Percentiles rank a stretch among this genome's conserved stretches.
Evolutionary conservation across 2,797 vertebrate species (phyloP).

Genomic region (Sebastes vulpes): DNA sequence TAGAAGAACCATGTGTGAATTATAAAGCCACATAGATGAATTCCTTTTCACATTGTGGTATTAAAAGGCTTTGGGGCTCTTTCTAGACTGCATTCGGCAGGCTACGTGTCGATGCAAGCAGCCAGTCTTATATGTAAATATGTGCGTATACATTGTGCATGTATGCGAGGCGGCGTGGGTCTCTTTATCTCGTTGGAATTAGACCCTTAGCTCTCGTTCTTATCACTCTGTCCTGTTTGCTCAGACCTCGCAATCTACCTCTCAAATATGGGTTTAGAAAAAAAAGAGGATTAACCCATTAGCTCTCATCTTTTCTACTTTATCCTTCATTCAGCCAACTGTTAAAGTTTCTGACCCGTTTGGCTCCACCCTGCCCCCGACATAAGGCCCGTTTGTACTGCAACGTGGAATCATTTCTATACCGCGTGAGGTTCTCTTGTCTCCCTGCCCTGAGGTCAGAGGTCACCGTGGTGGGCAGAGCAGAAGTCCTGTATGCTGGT

Average conservation of each 20-base stretch:
- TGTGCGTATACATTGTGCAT: not conserved
- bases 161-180: conserved; percentile 34
- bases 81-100: not conserved
- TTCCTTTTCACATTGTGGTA: not conserved
- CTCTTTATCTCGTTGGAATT: conserved; percentile 87
- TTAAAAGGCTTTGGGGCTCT: not conserved
- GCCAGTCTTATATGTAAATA: not conserved
- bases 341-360: conserved; percentile 16
- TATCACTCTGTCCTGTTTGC: conserved; percentile 84
- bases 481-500: not conserved
- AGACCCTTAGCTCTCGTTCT: conserved; percentile 83
- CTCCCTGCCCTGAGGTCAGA: not conserved
- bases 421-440: not conserved
- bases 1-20: not conserved
- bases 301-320: conserved; percentile 56
- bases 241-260: conserved; percentile 79
- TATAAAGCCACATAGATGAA: not conserved
- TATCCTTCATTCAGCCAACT: conserved; percentile 46
- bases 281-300: conserved; percentile 79
- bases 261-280: conserved; percentile 61
- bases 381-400: not conserved
- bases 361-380: not conserved
- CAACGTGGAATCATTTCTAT: not conserved
- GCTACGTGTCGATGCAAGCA: not conserved
- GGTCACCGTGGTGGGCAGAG: not conserved